Conservation (phyloP, 2,888 invertebrate genomes). For the Frankliniella fusca region DNA sequence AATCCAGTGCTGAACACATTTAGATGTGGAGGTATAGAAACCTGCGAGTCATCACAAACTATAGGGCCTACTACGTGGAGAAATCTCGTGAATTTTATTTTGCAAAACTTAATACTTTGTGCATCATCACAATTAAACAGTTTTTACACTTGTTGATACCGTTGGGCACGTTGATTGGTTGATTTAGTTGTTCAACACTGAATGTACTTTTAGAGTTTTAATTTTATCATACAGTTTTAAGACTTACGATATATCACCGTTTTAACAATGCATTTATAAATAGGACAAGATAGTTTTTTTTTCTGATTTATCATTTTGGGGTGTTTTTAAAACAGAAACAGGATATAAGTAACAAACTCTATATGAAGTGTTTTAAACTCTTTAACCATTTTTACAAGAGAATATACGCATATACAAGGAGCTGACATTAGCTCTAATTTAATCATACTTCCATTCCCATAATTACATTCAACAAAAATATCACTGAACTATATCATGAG, state of each 20-base stretch:
- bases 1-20: conserved; percentile 23
- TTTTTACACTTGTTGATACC: neutral
- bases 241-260: conserved; percentile 3
- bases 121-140: neutral
- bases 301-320: neutral
- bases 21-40: neutral
- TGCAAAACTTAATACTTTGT: neutral
- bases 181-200: neutral
- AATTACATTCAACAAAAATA: conserved; percentile 25
- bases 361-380: neutral
- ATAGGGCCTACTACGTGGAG: neutral
- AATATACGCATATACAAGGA: neutral
- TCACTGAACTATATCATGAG: conserved; percentile 18
- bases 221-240: conserved; percentile 5
- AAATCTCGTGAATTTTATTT: neutral
- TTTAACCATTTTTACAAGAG: conserved; percentile 13
- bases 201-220: neutral
- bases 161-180: neutral
- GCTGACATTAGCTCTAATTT: neutral
- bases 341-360: conserved; percentile 16
- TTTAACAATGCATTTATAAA: conserved; percentile 8
- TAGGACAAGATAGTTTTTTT: neutral
- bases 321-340: conserved; percentile 10
- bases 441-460: neutral
- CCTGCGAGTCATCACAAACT: neutral